Conservation (phyloP, 2,113 vertebrate species). For the Mormyrus iriodes region DNA sequence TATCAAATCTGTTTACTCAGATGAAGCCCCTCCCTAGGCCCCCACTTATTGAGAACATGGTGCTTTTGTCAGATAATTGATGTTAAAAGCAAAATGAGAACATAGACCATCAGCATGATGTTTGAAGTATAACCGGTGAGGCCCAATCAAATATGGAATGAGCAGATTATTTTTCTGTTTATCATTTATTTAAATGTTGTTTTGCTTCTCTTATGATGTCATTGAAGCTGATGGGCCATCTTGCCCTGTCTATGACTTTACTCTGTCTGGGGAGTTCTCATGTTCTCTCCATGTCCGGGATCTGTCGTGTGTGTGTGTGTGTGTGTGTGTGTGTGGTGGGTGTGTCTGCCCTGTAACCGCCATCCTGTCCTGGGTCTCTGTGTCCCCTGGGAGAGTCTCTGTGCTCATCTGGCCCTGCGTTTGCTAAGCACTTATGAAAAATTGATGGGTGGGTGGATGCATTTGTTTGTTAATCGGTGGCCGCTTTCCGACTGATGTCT, state of each 20-base stretch:
- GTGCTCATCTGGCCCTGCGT: not conserved
- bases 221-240: not conserved
- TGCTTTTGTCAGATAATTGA: not conserved
- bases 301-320: not conserved
- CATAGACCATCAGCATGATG: not conserved
- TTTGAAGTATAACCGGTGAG: not conserved
- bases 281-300: not conserved
- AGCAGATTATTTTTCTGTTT: not conserved
- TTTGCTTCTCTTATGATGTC: not conserved
- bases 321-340: not conserved
- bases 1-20: not conserved
- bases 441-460: not conserved
- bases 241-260: not conserved
- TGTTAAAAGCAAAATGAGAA: not conserved
- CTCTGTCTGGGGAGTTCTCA: not conserved
- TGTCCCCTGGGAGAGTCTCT: not conserved
- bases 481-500: not conserved
- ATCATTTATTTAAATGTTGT: not conserved
- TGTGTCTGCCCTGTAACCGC: not conserved
- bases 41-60: not conserved
- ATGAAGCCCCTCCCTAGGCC: not conserved
- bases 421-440: not conserved
- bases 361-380: not conserved
- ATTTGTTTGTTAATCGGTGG: not conserved
- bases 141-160: not conserved